Evolutionary conservation across 2,113 vertebrate species (phyloP).

Genomic region (Daubentonia madagascariensis): DNA sequence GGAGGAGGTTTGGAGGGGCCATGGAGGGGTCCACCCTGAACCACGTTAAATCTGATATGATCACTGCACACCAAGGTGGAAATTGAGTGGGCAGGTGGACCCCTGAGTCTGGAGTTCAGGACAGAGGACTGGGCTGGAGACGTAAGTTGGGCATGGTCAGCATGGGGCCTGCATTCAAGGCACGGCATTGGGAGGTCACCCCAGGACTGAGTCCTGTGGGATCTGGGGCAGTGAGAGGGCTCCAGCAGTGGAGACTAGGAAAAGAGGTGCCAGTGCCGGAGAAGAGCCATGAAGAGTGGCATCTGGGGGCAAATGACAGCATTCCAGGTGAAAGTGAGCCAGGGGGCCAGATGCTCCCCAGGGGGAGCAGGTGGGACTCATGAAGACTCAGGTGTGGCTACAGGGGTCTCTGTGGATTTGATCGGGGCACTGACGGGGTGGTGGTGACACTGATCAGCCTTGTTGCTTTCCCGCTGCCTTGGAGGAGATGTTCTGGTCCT

Average conservation of each 20-base stretch:
- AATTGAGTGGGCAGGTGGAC: neutral
- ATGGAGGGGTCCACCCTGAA: neutral
- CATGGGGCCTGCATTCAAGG: too few species aligned
- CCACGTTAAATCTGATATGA: neutral
- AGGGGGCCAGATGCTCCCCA: neutral
- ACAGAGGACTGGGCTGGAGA: neutral
- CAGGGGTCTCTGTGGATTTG: too few species aligned
- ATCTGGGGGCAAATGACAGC: neutral
- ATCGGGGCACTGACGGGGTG: too few species aligned
- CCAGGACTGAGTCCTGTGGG: neutral
- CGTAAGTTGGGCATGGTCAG: neutral
- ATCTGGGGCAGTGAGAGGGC: neutral
- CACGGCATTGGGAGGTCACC: too few species aligned
- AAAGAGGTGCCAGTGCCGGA: neutral
- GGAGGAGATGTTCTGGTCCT: too few species aligned
- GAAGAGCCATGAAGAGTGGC: neutral
- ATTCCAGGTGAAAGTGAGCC: neutral
- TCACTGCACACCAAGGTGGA: accelerated
- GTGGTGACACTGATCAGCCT: neutral
- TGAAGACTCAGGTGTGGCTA: neutral
- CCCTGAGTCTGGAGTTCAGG: neutral
- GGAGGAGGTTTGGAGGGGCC: too few species aligned
- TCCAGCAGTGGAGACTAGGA: too few species aligned
- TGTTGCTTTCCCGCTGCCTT: neutral
- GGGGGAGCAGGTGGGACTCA: too few species aligned